Base-by-base conservation (phyloP, 2,113 vertebrate genomes). In the Salvelinus alpinus region DNA sequence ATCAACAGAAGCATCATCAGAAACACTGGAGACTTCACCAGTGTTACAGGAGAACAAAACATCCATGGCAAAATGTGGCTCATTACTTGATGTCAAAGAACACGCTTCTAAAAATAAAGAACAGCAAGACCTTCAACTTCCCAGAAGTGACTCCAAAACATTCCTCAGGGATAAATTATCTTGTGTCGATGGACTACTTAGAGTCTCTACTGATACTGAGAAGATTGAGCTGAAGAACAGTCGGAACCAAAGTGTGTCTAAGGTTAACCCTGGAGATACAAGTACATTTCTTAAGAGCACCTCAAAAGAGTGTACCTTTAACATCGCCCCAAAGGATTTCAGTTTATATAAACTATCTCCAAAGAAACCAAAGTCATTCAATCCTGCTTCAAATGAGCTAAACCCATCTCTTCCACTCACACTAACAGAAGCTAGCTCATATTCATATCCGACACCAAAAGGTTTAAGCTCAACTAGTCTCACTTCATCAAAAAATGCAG, bases 131-230 rank as follows among this genome's bases (percentile, higher is more conserved):
- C 47, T 47, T 51, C 65, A 51, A 38, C 38, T 8, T 44, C 64
- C 76, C 29, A 65, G 70, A 62, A 68, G 22, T 34, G 73, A 77
- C 29, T 11, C 34, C 11, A 75, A 1, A 78, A 12, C 13, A 29
- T 59, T 2, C 25, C 62, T 11, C 60, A 80, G 60, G 79, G 64
- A 54, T n/a, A 27, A 7, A 0, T 4, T 77, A 16, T 54, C 71
- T 27, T 64, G 62, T 70, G 64, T 77, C 72, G 29, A 68, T 34
- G 71, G 74, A 31, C 59, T 88, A 76, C 38, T 24, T 8, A 76
- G 70, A 66, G 71, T 74, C 71, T 87, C 76, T 31, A 76, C 84
- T 38, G 91, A 95, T 86, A 75, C 89, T n/a, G 89, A 91, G 79
- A 93, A 91, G 59, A 91, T 73, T 5, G 76, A 90, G 44, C 13